Evolutionary conservation across 2,888 invertebrate species (phyloP).

Genomic region (Scaptomyza polygonia): DNA sequence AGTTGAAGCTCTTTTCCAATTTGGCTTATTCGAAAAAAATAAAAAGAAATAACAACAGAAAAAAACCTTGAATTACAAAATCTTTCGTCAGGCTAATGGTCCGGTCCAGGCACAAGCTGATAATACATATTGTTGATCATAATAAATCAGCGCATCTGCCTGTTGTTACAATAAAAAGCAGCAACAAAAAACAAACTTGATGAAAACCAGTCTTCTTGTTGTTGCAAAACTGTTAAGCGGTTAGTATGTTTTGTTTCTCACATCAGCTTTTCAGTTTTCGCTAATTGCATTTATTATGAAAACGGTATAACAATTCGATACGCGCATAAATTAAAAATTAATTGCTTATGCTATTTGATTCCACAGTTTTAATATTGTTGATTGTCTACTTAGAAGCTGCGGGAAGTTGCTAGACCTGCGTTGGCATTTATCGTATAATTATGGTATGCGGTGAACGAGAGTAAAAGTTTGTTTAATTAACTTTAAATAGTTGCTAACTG

Average conservation of each 20-base stretch:
- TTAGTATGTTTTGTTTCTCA: conserved; percentile 2
- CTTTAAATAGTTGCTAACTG: conserved; percentile 71
- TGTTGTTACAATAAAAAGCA: conserved; percentile 24
- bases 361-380: conserved; percentile 22
- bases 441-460: conserved; percentile 43
- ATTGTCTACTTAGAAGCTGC: conserved; percentile 44
- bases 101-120: conserved; percentile 58
- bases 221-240: conserved; percentile 36
- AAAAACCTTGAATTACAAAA: conserved; percentile 78
- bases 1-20: conserved; percentile 24
- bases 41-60: conserved; percentile 12
- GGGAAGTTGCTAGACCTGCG: conserved; percentile 23
- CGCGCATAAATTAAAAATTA: conserved; percentile 37
- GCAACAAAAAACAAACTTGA: conserved; percentile 12
- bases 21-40: conserved; percentile 42
- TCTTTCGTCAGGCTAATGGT: conserved; percentile 50
- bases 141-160: conserved; percentile 58
- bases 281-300: conserved; percentile 51
- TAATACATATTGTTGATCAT: conserved; percentile 25
- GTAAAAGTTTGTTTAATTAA: conserved; percentile 63
- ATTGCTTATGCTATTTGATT: conserved; percentile 44
- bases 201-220: conserved; percentile 14
- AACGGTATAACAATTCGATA: conserved; percentile 24
- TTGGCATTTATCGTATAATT: conserved; percentile 7
- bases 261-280: conserved; percentile 42